These are phyloP conservation scores for Cheilosia impressa DNA, from an alignment of 2,888 invertebrate species.

Conservation along the genomic window DNA sequence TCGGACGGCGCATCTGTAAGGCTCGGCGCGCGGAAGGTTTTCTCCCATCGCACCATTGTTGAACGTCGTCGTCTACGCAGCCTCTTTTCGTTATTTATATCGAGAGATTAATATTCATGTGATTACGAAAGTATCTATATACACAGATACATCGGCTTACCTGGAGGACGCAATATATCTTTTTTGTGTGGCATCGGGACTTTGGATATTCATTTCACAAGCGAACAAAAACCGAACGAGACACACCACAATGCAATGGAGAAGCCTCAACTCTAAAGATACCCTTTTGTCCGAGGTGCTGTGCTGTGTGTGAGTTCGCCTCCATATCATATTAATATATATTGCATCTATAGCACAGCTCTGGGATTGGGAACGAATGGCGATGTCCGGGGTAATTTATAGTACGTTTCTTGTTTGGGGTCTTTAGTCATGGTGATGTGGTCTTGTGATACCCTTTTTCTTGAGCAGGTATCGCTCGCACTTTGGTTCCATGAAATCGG, in stretches of 20 bases:
- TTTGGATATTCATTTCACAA: conserved; percentile 69
- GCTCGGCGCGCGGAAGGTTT: conserved; percentile 42
- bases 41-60: conserved; percentile 58
- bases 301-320: conserved; percentile 38
- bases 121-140: conserved; percentile 72
- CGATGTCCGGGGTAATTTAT: conserved; percentile 71
- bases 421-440: conserved; percentile 75
- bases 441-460: conserved; percentile 58
- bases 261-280: conserved; percentile 17
- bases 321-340: conserved; percentile 56
- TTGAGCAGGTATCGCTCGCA: conserved; percentile 1
- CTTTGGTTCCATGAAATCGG: conserved; percentile 59
- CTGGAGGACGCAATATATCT: conserved; percentile 72
- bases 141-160: conserved; percentile 66
- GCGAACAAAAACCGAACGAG: conserved; percentile 42
- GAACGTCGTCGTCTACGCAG: conserved; percentile 39
- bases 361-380: conserved; percentile 61
- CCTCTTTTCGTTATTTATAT: conserved; percentile 74
- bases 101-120: conserved; percentile 74
- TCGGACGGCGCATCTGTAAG: conserved; percentile 33
- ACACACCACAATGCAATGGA: conserved; percentile 33
- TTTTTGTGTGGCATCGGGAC: conserved; percentile 74
- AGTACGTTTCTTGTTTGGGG: conserved; percentile 70
- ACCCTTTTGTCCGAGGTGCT: conserved; percentile 1
- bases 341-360: conserved; percentile 32